Percentiles rank a stretch among this genome's conserved stretches.
Evolutionary conservation across 2,888 invertebrate species (phyloP).

Genomic region (Drosophila imparisetae): DNA sequence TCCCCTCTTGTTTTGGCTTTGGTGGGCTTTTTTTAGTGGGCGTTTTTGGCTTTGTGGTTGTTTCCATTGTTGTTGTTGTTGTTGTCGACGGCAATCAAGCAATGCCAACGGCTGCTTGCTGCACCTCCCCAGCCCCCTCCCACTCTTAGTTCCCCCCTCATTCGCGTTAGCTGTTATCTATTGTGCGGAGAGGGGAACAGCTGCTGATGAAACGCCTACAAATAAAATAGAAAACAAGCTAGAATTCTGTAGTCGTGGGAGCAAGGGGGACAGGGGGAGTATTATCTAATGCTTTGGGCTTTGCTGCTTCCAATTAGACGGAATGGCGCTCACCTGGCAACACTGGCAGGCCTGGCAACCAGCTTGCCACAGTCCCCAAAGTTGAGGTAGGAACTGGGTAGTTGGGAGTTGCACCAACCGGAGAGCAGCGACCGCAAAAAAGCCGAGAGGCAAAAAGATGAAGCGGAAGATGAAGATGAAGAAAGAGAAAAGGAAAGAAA

Average conservation of each 20-base stretch:
- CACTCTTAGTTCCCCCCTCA: not conserved
- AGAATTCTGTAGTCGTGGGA: constrained; percentile 12
- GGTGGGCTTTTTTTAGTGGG: constrained; percentile 56
- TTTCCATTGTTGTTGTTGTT: constrained; percentile 26
- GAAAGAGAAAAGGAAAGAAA: not conserved
- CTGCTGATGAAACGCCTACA: constrained; percentile 45
- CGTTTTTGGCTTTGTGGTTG: constrained; percentile 44
- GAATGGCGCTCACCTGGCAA: constrained; percentile 53
- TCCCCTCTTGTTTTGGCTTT: constrained; percentile 24
- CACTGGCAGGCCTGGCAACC: constrained; percentile 45
- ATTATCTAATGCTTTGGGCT: constrained; percentile 26
- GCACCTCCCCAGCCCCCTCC: not conserved
- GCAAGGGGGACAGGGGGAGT: not conserved
- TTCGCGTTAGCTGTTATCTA: not conserved
- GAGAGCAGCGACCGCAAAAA: constrained; percentile 32
- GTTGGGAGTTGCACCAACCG: not conserved
- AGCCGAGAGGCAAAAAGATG: constrained; percentile 32
- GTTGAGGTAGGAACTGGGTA: not conserved
- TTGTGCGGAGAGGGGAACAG: not conserved
- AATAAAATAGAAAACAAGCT: constrained; percentile 8
- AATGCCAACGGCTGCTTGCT: constrained; percentile 26
- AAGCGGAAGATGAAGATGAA: constrained; percentile 30
- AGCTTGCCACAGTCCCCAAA: constrained; percentile 14
- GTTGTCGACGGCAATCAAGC: constrained; percentile 38
- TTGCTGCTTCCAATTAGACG: constrained; percentile 47